Base-by-base conservation (phyloP, 2,888 invertebrate species). In the Latheticus oryzae region DNA sequence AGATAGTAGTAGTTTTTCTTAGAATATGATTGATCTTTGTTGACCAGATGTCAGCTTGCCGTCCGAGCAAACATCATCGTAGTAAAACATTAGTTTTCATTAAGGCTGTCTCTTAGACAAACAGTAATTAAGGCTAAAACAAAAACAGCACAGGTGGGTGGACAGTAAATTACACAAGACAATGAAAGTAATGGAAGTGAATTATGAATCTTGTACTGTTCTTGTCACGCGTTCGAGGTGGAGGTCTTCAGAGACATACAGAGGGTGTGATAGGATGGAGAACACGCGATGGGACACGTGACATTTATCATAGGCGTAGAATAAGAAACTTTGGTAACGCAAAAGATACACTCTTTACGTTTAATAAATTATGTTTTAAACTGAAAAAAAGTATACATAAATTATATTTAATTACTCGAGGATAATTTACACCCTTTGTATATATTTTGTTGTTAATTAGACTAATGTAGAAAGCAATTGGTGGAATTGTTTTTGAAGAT, bases 131-230 rank as follows among this genome's bases (percentile, higher is more conserved):
- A 61, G 58, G 59, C n/a, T 37, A 48, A 55, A 55, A 47, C 52
- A 47, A 55, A 55, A 55, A 55, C 55, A 48, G 38, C 48, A 23
- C 38, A 48, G 55, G 55, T 55, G 55, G 55, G 55, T 47, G 37
- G 55, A 55, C 47, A 42, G 50, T 38, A 50, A 50, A 42, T 45
- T 48, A 47, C 37, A 51, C 50, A 59, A 59, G 50, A 57, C 53
- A 58, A 58, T 48, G 58, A 16, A 61, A 56, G 53, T 59, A 55
- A 63, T 64, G 63, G 62, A 67, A 59, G 59, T 66, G 62, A 68
- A 67, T 68, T 66, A 68, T 66, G 66, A 64, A 68, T 68, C 67
- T 67, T 68, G 58, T 63, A 64, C 59, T 62, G 53, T 60, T 67
- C 64, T 65, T 68, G 66, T 66, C 66, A 62, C 61, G 61, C 55